Evolutionary conservation across 1,140 invertebrate genomes (phyloP).

Genomic region (Zaprionus tsacasi): DNA sequence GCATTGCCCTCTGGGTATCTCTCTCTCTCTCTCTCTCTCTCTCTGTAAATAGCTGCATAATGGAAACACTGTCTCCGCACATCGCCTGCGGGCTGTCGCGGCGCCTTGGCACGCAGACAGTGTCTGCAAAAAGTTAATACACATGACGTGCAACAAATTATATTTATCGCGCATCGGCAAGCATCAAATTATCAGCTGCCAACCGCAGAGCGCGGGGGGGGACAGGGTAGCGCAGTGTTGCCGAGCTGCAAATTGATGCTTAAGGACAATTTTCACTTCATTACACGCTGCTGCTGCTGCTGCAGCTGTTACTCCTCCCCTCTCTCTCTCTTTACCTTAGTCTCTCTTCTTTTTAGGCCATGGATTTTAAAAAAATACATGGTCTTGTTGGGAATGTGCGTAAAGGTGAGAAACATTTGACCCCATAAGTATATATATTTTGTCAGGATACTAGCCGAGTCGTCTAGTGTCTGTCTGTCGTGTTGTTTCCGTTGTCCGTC

Average conservation of each 20-base stretch:
- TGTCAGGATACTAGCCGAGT: too few relatives aligned
- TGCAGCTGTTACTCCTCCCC: neutral
- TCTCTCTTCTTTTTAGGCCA: too few relatives aligned
- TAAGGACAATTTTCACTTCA: slow-evolving; percentile 84
- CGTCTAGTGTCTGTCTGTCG: too few relatives aligned
- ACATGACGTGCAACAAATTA: slow-evolving; percentile 83
- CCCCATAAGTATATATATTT: too few relatives aligned
- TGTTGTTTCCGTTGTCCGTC: too few relatives aligned
- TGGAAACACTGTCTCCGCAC: slow-evolving; percentile 43
- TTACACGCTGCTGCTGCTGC: slow-evolving; percentile 60
- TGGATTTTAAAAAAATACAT: too few relatives aligned
- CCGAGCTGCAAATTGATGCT: slow-evolving; percentile 78
- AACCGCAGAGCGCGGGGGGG: slow-evolving; percentile 35
- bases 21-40: neutral
- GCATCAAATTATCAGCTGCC: slow-evolving; percentile 75
- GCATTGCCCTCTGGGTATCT: slow-evolving; percentile 16
- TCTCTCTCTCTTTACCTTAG: neutral
- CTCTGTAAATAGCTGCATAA: slow-evolving; percentile 68
- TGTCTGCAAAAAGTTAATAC: slow-evolving; percentile 80
- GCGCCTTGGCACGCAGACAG: slow-evolving; percentile 40
- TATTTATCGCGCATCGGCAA: slow-evolving; percentile 83
- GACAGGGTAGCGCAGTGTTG: slow-evolving; percentile 9
- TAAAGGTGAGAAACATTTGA: too few relatives aligned
- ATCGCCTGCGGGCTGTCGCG: slow-evolving; percentile 9
- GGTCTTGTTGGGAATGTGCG: too few relatives aligned